These are phyloP conservation scores for Cryptocheilus praepositus DNA, from an alignment of 2,888 invertebrate species.

Conservation along the genomic window DNA sequence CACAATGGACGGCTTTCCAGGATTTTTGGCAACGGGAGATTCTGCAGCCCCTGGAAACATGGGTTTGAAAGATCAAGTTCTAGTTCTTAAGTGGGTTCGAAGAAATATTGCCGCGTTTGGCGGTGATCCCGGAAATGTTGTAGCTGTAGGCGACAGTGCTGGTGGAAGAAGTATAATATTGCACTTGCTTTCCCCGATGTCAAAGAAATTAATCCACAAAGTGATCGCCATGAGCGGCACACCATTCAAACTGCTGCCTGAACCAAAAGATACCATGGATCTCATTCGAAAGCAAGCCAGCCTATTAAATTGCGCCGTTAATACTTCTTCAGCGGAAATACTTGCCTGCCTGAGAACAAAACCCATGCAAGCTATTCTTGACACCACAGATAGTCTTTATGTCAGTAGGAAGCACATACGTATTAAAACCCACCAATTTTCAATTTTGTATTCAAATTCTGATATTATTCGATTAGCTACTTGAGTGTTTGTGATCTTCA, in stretches of 20 bases:
- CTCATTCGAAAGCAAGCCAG: conserved; percentile 80
- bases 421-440: too few species aligned
- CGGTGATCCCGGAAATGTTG: conserved; percentile 81
- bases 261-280: conserved; percentile 77
- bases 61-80: conserved; percentile 84
- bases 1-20: conserved; percentile 61
- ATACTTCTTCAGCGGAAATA: conserved; percentile 76
- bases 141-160: conserved; percentile 79
- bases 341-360: conserved; percentile 78
- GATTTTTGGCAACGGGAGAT: conserved; percentile 82
- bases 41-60: conserved; percentile 82
- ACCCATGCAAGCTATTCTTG: conserved; percentile 53
- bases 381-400: conserved; percentile 30
- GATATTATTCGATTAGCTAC: too few species aligned
- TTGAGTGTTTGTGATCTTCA: too few species aligned
- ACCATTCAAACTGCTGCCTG: conserved; percentile 75
- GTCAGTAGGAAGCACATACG: too few species aligned
- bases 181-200: conserved; percentile 79
- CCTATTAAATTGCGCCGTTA: conserved; percentile 78
- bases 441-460: too few species aligned
- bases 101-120: conserved; percentile 82
- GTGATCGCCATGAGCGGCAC: conserved; percentile 84
- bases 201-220: conserved; percentile 82
- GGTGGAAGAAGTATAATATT: conserved; percentile 74
- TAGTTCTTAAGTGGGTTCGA: conserved; percentile 81